phyloP scores from a whole-genome alignment of 2,113 vertebrate species.

The Crotophaga sulcirostris region DNA sequence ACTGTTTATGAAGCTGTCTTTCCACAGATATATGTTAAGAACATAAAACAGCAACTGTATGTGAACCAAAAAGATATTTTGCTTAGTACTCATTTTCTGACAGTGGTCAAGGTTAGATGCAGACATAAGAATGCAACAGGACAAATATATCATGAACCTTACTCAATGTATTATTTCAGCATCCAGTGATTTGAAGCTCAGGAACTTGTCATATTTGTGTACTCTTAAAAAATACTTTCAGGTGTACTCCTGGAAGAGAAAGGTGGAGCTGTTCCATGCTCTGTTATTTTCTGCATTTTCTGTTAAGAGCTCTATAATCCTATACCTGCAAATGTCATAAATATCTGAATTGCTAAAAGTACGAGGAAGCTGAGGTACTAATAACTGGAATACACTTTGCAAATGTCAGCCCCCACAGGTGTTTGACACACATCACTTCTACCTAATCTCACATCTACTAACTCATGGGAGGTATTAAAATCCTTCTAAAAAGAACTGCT shows the following conservation, averaged over 20 bases:
- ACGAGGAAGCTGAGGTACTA: background rate
- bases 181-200: background rate
- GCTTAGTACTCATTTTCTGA: background rate
- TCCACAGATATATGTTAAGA: background rate
- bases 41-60: background rate
- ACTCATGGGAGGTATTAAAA: background rate
- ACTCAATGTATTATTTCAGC: background rate
- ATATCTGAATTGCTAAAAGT: background rate
- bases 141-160: background rate
- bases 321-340: background rate
- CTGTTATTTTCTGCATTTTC: background rate
- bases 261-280: background rate
- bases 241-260: background rate
- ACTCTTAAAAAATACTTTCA: background rate
- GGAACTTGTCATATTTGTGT: background rate
- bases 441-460: background rate
- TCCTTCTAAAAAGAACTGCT: background rate
- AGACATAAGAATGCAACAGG: background rate
- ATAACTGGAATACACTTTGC: background rate
- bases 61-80: background rate
- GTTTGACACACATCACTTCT: background rate
- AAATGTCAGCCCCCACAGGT: background rate
- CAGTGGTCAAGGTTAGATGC: background rate
- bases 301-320: background rate
- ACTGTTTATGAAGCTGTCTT: background rate